Percentiles rank a stretch among this genome's conserved stretches.
These are phyloP conservation scores for Lates japonicus DNA, from an alignment of 2,797 vertebrate species.

Conservation along the genomic window DNA sequence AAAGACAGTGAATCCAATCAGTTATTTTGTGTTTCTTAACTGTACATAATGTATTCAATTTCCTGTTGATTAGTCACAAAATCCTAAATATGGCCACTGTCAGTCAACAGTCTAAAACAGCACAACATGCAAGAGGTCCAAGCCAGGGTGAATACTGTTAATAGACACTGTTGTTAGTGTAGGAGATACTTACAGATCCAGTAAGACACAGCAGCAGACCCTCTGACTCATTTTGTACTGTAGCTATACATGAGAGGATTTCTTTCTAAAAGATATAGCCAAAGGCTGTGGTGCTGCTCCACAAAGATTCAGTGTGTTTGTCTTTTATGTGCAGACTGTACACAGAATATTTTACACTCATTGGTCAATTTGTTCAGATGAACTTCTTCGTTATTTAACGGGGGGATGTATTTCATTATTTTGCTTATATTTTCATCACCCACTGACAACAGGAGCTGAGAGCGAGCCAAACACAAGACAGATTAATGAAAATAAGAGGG, in stretches of 20 bases:
- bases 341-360: not conserved
- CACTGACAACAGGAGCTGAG: not conserved
- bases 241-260: not conserved
- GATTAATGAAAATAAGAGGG: slow-evolving; percentile 12
- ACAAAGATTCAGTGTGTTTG: not conserved
- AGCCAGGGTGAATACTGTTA: not conserved
- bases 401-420: slow-evolving; percentile 11
- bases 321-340: not conserved
- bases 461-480: slow-evolving; percentile 15
- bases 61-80: not conserved
- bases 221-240: slow-evolving; percentile 5
- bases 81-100: not conserved
- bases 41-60: not conserved
- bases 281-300: not conserved
- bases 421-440: slow-evolving; percentile 9
- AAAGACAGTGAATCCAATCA: not conserved
- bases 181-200: slow-evolving; percentile 12
- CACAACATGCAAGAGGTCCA: not conserved
- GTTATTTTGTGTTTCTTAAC: not conserved
- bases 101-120: not conserved
- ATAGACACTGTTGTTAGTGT: not conserved
- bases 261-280: no score
- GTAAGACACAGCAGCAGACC: slow-evolving; percentile 22
- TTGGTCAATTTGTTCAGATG: not conserved
- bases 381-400: not conserved